These are phyloP conservation scores for Cydia strobilella DNA, from an alignment of 1,140 invertebrate species.

Conservation along the genomic window DNA sequence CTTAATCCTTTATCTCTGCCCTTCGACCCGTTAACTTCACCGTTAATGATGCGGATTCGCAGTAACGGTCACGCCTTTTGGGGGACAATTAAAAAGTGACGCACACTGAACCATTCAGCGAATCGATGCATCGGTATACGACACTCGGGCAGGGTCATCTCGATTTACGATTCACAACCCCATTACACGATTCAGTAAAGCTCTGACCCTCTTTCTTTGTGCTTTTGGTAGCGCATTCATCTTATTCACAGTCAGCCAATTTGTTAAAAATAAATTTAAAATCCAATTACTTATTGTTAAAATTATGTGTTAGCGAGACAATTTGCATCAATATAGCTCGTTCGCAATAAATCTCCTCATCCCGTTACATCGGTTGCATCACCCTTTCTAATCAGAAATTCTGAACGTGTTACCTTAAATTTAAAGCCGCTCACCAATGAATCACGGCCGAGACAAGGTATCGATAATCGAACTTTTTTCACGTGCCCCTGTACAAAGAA, in stretches of 20 bases:
- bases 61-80: slow-evolving; percentile 59
- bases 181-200: slow-evolving; percentile 17
- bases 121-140: slow-evolving; percentile 48
- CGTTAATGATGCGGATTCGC: slow-evolving; percentile 68
- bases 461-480: slow-evolving; percentile 66
- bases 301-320: slow-evolving; percentile 16
- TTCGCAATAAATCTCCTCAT: slow-evolving; percentile 35
- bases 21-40: slow-evolving; percentile 72
- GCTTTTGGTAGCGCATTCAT: slow-evolving; percentile 4
- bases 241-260: slow-evolving; percentile 21
- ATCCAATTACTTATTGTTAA: slow-evolving; percentile 26
- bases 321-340: slow-evolving; percentile 40
- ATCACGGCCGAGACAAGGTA: slow-evolving; percentile 63
- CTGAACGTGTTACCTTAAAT: slow-evolving; percentile 68
- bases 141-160: slow-evolving; percentile 25
- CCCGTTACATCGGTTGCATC: slow-evolving; percentile 62
- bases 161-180: slow-evolving; percentile 24
- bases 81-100: slow-evolving; percentile 66
- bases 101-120: slow-evolving; percentile 50
- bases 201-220: slow-evolving; percentile 24
- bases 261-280: slow-evolving; percentile 21
- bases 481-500: slow-evolving; percentile 68
- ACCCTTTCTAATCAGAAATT: slow-evolving; percentile 70
- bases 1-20: slow-evolving; percentile 59
- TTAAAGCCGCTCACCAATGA: slow-evolving; percentile 63